Base-by-base conservation (phyloP, 2,888 invertebrate genomes). In the Leptodirus hochenwartii region DNA sequence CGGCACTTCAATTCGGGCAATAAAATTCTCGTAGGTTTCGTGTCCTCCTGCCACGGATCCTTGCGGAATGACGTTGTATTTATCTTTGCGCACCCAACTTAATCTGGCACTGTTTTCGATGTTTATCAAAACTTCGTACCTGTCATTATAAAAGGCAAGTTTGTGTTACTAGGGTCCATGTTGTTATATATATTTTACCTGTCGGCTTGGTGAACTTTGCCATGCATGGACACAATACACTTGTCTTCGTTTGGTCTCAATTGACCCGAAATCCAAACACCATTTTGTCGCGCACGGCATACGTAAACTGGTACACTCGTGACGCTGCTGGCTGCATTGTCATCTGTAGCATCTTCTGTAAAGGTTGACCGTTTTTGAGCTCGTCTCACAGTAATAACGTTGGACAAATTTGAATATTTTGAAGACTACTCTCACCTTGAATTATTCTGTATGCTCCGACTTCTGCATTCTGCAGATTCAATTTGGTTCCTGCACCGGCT, bases 1-100 rank as follows among this genome's bases (percentile, higher is more conserved):
- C 4, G 22, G 12, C 3, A 31, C 31, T 14, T 28, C 34, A 23
- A 46, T 45, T 23, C 57, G 42, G 1, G 51, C 55, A 4, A 56
- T 47, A 34, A 50, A 56, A 17, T 41, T 47, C 23, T 42, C 42
- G 5, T 43, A 40, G 1, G 42, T 37, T 14, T 52, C 56, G 27
- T 53, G 52, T 3, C 59, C 69, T 4, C 67, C 66, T 2, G 66
- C 60, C 4, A 82, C 74, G 8, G 74, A 69, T 4, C 82, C 82
- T 34, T 63, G 62, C 1, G 76, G 75, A 34, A 68, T 63, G 8
- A 57, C 50, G 2, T 61, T 61, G 47, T 70, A 80, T 50, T 72
- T 75, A 38, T 64, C 61, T 75, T 82, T 81, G n/a, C 62, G 54
- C 24, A 64, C 63, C 85, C 87, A 87, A 36, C 64, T 66, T 24